Base-by-base conservation (phyloP, 2,888 invertebrate species). In the Tethea ocularis region DNA sequence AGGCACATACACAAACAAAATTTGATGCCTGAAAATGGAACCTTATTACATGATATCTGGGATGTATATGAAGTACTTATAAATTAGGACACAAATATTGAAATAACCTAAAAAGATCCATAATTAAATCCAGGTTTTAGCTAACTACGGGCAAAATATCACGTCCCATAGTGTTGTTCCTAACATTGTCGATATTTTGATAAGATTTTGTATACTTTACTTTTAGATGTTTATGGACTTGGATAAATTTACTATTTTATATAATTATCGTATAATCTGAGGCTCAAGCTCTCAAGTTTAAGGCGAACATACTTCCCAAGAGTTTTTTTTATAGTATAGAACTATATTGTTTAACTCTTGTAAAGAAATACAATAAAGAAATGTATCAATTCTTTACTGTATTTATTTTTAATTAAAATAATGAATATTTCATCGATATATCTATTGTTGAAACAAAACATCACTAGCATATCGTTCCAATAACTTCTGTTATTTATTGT, bases 401-500 rank as follows among this genome's bases (percentile, higher is more conserved):
- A n/a, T n/a, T n/a, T n/a, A n/a, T n/a, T n/a, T n/a, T n/a, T n/a
- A n/a, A n/a, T n/a, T n/a, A n/a, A n/a, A n/a, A n/a, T n/a, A n/a
- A n/a, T n/a, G n/a, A n/a, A n/a, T n/a, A n/a, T n/a, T n/a, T 3
- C 15, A 36, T 36, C 36, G 36, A 36, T 15, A 36, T 13, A 6
- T 36, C 4, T 15, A 36, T 36, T 36, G 1, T 15, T 2, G 36
- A 38, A 38, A n/a, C 4, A 33, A 13, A 33, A 13, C 33, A 33
- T 13, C 33, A 41, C 41, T 41, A 41, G 41, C 41, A 46, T 46
- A 10, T 10, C 46, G 41, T 41, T 10, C 46, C 20, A 46, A 46
- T 46, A 57, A 51, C 20, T 55, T 56, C 41, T 56, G 51, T 55
- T 51, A 51, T 46, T 52, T 55, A 52, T 54, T 11, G 22, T 55